Conservation (phyloP, 2,888 invertebrate species). For the Chorisops tibialis region DNA sequence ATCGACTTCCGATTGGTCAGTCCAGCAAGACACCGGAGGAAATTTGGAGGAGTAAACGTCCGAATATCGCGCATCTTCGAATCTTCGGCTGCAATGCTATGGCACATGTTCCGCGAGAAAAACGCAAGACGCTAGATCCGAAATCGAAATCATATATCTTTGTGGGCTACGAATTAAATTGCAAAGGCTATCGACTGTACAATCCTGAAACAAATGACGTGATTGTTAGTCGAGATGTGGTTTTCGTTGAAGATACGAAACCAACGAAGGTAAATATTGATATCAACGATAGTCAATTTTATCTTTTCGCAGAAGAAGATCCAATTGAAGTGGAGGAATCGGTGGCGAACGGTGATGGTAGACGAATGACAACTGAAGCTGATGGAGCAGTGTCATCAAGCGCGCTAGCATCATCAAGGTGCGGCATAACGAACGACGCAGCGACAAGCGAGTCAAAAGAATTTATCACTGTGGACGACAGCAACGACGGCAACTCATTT, state of each 20-base stretch:
- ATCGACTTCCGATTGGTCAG: conserved; percentile 28
- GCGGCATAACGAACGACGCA: neutral
- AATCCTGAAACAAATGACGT: neutral
- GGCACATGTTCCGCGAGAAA: conserved; percentile 29
- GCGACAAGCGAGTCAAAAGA: neutral
- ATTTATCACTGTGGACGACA: neutral
- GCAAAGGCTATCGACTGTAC: conserved; percentile 29
- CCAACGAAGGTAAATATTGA: conserved; percentile 1
- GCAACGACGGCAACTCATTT: neutral
- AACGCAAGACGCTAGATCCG: too few species aligned
- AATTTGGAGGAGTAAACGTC: conserved; percentile 25
- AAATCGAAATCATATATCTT: too few species aligned
- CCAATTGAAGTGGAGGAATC: neutral
- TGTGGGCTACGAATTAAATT: conserved; percentile 28
- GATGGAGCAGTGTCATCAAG: too few species aligned
- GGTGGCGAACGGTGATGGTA: neutral
- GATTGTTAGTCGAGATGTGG: conserved; percentile 11
- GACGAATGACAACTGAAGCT: neutral
- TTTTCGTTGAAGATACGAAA: conserved; percentile 5
- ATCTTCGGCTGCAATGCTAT: conserved; percentile 26
- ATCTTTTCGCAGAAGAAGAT: conserved; percentile 2
- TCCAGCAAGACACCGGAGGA: conserved; percentile 28
- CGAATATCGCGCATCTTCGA: conserved; percentile 27
- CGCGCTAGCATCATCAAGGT: neutral
- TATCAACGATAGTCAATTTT: conserved; percentile 3